Evolutionary conservation across 2,113 vertebrate genomes (phyloP).

Genomic region (Neodontobutis hainanensis): DNA sequence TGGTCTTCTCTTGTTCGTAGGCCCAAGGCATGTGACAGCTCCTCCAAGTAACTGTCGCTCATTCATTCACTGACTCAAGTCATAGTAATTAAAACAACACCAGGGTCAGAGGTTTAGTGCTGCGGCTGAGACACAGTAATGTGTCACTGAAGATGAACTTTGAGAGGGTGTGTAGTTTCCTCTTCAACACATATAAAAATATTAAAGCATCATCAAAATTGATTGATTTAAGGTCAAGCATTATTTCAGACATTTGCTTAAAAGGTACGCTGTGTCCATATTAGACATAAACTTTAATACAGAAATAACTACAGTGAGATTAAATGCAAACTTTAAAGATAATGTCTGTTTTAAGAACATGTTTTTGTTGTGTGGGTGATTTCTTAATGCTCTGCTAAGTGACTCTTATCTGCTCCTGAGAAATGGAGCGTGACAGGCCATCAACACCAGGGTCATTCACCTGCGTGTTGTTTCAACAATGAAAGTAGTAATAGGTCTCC

Average conservation of each 20-base stretch:
- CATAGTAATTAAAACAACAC: constrained; percentile 24
- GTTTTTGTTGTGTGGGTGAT: no score
- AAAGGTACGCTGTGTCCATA: no score
- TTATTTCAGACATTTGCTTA: not conserved
- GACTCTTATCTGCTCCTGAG: no score
- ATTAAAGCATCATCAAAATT: constrained; percentile 12
- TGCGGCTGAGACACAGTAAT: not conserved
- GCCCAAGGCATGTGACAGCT: not conserved
- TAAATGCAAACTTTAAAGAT: no score
- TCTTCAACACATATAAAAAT: not conserved
- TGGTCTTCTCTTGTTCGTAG: not conserved
- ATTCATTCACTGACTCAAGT: constrained; percentile 62
- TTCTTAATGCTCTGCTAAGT: no score
- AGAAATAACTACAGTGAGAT: no score
- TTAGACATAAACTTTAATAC: no score
- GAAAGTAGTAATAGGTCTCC: no score
- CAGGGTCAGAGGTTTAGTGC: constrained; percentile 22
- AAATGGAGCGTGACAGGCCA: no score
- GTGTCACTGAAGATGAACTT: constrained; percentile 44
- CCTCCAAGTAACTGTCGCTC: constrained; percentile 8
- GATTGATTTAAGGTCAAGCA: not conserved
- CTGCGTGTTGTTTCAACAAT: no score
- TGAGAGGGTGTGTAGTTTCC: constrained; percentile 54
- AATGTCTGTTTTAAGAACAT: no score
- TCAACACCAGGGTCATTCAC: no score